phyloP scores from a whole-genome alignment of 2,888 invertebrate genomes.

The Apodemia mormo region DNA sequence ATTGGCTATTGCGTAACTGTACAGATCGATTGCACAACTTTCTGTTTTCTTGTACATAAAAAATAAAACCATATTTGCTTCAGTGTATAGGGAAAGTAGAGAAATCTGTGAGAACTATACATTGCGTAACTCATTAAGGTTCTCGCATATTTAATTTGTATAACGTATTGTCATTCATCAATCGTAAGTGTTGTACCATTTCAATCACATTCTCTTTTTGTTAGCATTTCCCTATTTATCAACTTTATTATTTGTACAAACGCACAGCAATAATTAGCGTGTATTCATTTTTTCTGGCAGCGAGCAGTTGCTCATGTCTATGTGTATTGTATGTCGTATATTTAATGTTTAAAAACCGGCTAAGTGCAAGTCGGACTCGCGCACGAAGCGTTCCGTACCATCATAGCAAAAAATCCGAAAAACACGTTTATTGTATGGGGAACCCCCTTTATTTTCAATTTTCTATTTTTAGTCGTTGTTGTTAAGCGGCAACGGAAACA shows the following conservation, averaged over 20 bases:
- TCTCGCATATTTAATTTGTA: not conserved
- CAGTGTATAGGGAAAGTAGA: not conserved
- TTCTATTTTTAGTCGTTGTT: no score
- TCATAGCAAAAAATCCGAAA: no score
- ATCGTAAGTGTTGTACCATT: conserved; percentile 1
- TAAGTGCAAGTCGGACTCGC: no score
- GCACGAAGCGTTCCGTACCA: no score
- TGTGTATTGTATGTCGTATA: no score
- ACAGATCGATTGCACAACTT: not conserved
- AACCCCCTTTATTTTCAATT: no score
- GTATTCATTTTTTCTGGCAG: not conserved
- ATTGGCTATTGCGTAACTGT: not conserved
- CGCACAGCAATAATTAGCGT: not conserved
- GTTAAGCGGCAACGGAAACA: no score
- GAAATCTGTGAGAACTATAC: conserved; percentile 13
- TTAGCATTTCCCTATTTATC: not conserved
- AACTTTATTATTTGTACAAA: not conserved
- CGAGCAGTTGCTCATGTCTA: no score
- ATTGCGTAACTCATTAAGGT: conserved; percentile 11
- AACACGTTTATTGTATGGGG: no score
- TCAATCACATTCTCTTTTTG: not conserved
- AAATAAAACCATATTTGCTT: conserved; percentile 7
- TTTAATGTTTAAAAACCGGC: no score
- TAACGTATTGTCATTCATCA: not conserved
- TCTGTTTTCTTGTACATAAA: not conserved